phyloP scores from a whole-genome alignment of 2,797 vertebrate genomes.

The Dryobates pubescens region DNA sequence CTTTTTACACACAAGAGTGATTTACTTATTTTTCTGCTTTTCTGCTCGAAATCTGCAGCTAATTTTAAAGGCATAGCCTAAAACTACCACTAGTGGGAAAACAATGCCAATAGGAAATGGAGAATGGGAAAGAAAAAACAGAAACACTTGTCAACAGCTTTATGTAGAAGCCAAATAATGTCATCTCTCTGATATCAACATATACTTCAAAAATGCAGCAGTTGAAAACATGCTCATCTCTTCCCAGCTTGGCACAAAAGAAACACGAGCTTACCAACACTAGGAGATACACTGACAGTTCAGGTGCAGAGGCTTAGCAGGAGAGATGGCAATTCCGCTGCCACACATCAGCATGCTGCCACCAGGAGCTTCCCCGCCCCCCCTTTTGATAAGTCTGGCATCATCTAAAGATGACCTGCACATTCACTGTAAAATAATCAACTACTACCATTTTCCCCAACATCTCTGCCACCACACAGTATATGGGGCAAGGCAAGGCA shows the following conservation, averaged over 20 bases:
- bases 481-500: background rate
- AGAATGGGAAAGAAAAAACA: slow-evolving; percentile 13
- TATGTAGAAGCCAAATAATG: slow-evolving; percentile 8
- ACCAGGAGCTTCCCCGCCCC: background rate
- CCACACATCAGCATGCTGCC: background rate
- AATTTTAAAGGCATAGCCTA: too few relatives aligned
- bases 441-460: background rate
- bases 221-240: background rate
- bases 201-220: background rate
- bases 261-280: background rate
- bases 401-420: background rate
- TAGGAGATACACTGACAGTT: background rate
- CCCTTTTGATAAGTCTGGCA: background rate
- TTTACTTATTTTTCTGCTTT: too few relatives aligned
- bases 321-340: background rate
- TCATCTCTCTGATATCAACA: background rate
- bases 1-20: too few relatives aligned
- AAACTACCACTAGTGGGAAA: background rate
- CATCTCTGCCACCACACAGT: background rate
- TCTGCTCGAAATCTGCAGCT: too few relatives aligned
- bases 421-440: background rate
- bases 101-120: background rate
- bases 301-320: background rate
- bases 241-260: background rate
- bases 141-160: background rate